A percentile compares a stretch with the other conserved stretches of the same genome.
Evolutionary conservation across 2,797 vertebrate species (phyloP).

Genomic region (Enteromius viviparus): DNA sequence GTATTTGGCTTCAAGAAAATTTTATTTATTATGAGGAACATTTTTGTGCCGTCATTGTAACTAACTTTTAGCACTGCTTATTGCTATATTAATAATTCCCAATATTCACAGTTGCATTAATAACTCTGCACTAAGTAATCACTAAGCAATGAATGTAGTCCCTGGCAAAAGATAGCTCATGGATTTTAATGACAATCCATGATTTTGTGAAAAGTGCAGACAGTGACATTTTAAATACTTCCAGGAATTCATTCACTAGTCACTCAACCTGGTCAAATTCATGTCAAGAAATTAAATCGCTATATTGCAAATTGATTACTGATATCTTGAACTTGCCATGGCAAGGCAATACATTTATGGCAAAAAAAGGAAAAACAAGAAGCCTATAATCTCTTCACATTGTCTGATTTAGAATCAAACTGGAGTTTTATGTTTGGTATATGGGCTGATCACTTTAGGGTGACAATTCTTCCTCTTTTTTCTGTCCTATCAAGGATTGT

Average conservation of each 20-base stretch:
- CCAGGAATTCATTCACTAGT: neutral
- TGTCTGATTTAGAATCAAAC: neutral
- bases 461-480: neutral
- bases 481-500: neutral
- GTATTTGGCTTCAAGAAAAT: neutral
- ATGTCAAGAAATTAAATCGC: neutral
- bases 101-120: neutral
- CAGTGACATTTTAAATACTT: neutral
- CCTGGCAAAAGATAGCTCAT: neutral
- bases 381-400: neutral
- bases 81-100: neutral
- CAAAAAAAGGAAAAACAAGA: neutral
- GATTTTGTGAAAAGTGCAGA: neutral
- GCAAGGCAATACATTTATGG: neutral
- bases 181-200: neutral
- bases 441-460: neutral
- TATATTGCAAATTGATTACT: neutral
- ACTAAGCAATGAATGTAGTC: neutral
- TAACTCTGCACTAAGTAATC: neutral
- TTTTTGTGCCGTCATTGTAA: neutral
- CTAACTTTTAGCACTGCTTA: neutral
- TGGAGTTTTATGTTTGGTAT: neutral
- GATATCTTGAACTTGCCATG: neutral
- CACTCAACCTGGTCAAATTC: neutral
- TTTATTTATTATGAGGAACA: neutral